Evolutionary conservation across 2,797 vertebrate genomes (phyloP), one percentile per base, ranked within the genome.

Genomic region (Limosa lapponica): DNA sequence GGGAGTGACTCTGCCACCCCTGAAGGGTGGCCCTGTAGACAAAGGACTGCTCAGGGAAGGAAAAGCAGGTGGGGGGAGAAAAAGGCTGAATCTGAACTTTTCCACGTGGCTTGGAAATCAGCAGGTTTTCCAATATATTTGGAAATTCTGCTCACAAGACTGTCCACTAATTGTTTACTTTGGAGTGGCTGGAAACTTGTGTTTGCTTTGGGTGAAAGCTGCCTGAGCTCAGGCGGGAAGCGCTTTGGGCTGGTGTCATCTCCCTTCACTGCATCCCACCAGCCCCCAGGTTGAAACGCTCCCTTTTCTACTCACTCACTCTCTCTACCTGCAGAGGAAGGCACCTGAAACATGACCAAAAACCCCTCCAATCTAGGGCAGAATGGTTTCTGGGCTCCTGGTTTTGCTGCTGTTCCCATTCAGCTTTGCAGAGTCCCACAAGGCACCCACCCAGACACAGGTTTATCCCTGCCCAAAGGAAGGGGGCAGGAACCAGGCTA

Each of bases 161-260:
- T 15, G 25, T 8, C 36, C 23, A 14, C 11, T 62, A 34, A 18
- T 4, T 11, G 20, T 54, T 90, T 57, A 13, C 32, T 6, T 8
- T 16, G 58, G 34, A 54, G 34, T 11, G 32, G 27, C 39, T 43
- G 30, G 20, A 44, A 83, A 30, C 32, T 19, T 8, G 1, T 1
- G 19, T 30, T 46, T 58, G 54, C 61, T 70, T 10, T 28, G 44
- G 43, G 65, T 10, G 58, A 44, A 23, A 49, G 55, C 49, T 61
- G 1, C 6, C 30, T 5, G 10, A 0, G 4, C 52, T 27, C 6
- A 2, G 27, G 48, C 1, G 2, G 54, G 65, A 59, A 25, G 32
- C 2, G 2, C 32, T 6, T 30, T 1, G 20, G 34, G 62, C 69
- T 57, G 46, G 8, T 32, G 39, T 22, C 65, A 20, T 1, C 24